These are phyloP conservation scores for Megalurothrips usitatus DNA, from an alignment of 2,888 invertebrate species.

Conservation along the genomic window DNA sequence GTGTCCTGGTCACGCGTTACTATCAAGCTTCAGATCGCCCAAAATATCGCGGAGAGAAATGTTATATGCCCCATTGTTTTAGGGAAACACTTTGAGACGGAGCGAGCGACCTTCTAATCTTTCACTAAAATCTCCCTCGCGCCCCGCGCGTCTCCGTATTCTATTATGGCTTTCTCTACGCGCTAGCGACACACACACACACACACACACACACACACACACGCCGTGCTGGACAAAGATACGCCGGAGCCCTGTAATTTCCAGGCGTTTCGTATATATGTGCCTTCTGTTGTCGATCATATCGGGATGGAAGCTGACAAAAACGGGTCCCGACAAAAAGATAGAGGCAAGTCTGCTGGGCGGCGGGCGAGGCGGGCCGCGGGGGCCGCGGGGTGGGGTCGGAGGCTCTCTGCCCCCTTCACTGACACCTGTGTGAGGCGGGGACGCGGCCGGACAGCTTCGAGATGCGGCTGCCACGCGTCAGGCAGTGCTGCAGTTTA, in stretches of 20 bases:
- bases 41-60: neutral
- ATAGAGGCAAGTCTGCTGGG: neutral
- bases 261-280: neutral
- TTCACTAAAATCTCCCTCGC: neutral
- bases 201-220: neutral
- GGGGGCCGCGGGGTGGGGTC: neutral
- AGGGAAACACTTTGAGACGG: neutral
- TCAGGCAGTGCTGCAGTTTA: neutral
- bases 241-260: neutral
- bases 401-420: neutral
- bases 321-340: neutral
- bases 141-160: neutral
- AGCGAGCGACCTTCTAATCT: neutral
- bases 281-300: neutral
- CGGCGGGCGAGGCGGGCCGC: too few relatives aligned
- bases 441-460: neutral
- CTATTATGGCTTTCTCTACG: neutral
- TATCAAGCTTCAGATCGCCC: neutral
- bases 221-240: too few relatives aligned
- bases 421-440: neutral
- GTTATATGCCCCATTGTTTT: slow-evolving; percentile 8
- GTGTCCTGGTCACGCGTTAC: neutral
- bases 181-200: neutral
- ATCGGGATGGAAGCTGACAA: slow-evolving; percentile 3
- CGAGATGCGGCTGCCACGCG: too few relatives aligned